Conservation (phyloP, 2,888 invertebrate genomes). For the Cybosia mesomella region DNA sequence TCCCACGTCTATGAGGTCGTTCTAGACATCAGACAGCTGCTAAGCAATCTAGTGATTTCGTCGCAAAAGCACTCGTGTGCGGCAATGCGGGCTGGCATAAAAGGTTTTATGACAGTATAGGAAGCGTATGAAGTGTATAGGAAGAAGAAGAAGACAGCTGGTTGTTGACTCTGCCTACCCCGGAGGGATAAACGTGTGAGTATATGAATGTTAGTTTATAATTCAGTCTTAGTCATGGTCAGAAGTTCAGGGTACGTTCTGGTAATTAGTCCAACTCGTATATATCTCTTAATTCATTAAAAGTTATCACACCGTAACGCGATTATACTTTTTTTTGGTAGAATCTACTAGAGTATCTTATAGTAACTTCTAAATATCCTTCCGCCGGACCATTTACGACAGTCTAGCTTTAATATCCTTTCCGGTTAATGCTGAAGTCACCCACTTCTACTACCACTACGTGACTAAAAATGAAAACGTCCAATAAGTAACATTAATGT, state of each 20-base stretch:
- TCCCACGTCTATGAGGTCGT: too few relatives aligned
- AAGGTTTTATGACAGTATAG: too few relatives aligned
- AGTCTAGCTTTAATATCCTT: background rate
- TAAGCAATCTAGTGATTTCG: too few relatives aligned
- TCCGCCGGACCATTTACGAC: background rate
- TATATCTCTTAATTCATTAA: constrained; percentile 11
- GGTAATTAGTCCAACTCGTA: constrained; percentile 6
- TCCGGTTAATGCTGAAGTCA: background rate
- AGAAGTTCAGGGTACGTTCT: constrained; percentile 7
- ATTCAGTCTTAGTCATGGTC: constrained; percentile 6
- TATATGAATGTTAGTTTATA: background rate
- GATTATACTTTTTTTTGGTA: background rate
- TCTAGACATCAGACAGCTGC: too few relatives aligned
- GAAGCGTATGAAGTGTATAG: too few relatives aligned
- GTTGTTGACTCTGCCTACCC: background rate
- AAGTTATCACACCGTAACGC: constrained; percentile 7
- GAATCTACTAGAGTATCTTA: background rate
- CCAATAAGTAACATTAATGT: too few relatives aligned
- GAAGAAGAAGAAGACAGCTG: too few relatives aligned
- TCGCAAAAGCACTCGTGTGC: too few relatives aligned
- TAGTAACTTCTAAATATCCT: background rate
- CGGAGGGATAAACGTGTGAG: too few relatives aligned
- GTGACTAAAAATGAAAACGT: too few relatives aligned
- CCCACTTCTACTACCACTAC: too few relatives aligned
- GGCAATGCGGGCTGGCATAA: too few relatives aligned